Evolutionary conservation across 2,113 vertebrate genomes (phyloP).

Genomic region (Phylloscopus trochilus): DNA sequence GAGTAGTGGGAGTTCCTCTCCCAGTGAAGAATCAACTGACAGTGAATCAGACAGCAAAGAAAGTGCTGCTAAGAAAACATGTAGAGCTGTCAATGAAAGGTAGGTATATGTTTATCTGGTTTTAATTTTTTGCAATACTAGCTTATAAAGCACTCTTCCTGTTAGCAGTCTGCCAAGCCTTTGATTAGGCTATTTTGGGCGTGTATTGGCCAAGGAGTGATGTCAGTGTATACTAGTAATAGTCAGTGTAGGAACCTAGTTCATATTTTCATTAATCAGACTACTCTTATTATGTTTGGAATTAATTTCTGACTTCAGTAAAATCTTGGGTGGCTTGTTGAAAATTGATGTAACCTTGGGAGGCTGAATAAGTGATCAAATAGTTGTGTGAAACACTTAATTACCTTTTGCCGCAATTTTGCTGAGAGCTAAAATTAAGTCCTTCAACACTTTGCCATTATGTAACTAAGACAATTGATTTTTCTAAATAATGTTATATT

Average conservation of each 20-base stretch:
- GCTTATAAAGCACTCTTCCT: background rate
- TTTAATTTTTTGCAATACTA: background rate
- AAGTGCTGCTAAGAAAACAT: constrained; percentile 57
- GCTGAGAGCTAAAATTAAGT: constrained; percentile 79
- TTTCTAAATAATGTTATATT: constrained; percentile 81
- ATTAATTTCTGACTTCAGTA: constrained; percentile 66
- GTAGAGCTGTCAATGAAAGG: constrained; percentile 50
- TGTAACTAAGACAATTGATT: constrained; percentile 81
- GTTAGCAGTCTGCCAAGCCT: background rate
- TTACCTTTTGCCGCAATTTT: constrained; percentile 75
- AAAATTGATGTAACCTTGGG: constrained; percentile 76
- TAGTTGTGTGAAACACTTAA: constrained; percentile 75
- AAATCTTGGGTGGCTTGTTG: constrained; percentile 62
- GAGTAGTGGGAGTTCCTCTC: constrained; percentile 72
- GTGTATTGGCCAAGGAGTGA: background rate
- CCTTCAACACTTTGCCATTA: constrained; percentile 74
- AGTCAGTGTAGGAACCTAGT: background rate
- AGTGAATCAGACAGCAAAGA: constrained; percentile 71
- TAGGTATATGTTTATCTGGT: background rate
- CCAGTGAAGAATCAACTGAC: constrained; percentile 73
- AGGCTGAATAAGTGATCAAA: constrained; percentile 67
- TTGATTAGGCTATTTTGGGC: background rate
- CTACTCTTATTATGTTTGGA: constrained; percentile 8
- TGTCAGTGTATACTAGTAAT: background rate
- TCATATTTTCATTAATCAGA: background rate